phyloP scores from a whole-genome alignment of 2,113 vertebrate species.

The Gallinago paraguaiae region DNA sequence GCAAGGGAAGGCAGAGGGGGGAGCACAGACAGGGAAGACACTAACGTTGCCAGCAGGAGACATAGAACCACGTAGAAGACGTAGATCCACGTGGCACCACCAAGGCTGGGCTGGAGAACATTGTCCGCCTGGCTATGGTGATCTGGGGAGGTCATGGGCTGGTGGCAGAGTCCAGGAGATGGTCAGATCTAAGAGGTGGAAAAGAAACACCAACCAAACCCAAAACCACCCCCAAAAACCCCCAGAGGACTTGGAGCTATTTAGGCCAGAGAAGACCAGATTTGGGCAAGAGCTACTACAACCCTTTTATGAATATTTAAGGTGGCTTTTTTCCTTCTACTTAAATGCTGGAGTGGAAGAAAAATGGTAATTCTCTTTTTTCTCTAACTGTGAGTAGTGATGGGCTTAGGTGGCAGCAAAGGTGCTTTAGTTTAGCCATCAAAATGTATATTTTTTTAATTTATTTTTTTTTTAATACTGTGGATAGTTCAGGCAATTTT shows the following conservation, averaged over 20 bases:
- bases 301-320: not conserved
- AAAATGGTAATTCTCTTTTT: not conserved
- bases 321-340: not conserved
- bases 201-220: not conserved
- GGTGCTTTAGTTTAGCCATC: not conserved
- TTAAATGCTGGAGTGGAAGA: not conserved
- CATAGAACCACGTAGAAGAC: fast-evolving
- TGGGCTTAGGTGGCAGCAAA: not conserved
- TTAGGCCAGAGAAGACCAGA: not conserved
- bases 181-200: not conserved
- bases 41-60: not conserved
- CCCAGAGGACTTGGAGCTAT: not conserved
- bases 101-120: fast-evolving
- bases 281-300: not conserved
- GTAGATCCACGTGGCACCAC: fast-evolving
- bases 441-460: not conserved
- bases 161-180: not conserved
- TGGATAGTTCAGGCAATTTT: not conserved
- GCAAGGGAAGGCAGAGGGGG: not conserved
- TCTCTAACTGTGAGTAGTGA: fast-evolving
- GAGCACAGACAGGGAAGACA: fast-evolving
- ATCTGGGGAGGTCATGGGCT: not conserved
- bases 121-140: fast-evolving
- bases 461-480: not conserved
- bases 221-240: not conserved